These are phyloP conservation scores for Chrysocyon brachyurus DNA, from an alignment of 2,797 vertebrate species.

Conservation along the genomic window DNA sequence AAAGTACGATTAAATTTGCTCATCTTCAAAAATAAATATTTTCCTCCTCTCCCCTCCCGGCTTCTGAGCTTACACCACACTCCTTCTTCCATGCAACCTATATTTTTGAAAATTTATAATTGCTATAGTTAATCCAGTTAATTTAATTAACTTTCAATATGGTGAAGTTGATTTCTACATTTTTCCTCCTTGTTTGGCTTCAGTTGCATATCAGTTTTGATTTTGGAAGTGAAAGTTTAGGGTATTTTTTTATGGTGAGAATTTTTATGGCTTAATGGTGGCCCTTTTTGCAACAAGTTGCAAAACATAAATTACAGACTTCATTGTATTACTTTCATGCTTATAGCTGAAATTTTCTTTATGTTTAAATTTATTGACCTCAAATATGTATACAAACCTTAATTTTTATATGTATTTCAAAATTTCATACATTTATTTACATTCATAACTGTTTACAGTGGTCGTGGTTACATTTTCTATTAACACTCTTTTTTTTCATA, in stretches of 20 bases:
- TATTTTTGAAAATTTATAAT: background rate
- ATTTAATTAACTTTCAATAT: background rate
- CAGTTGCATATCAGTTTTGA: background rate
- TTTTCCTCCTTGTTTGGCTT: background rate
- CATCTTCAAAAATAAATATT: background rate
- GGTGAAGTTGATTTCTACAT: background rate
- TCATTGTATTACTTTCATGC: background rate
- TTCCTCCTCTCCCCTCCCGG: background rate
- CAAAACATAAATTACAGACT: constrained; percentile 24
- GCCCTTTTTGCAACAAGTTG: constrained; percentile 11
- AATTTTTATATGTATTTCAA: background rate
- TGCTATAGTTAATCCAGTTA: background rate
- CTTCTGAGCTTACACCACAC: background rate
- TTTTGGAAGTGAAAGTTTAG: background rate
- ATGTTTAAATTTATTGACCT: background rate
- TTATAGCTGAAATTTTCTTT: constrained; percentile 52
- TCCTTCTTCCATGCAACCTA: background rate
- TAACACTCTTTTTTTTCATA: background rate
- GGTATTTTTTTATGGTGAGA: background rate
- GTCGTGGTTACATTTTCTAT: background rate
- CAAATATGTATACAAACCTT: background rate
- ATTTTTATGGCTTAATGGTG: background rate
- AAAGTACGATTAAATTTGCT: background rate
- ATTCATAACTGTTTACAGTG: background rate
- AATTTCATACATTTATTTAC: background rate